Evolutionary conservation across 2,888 invertebrate species (phyloP).

Genomic region (Amphimallon solstitiale): DNA sequence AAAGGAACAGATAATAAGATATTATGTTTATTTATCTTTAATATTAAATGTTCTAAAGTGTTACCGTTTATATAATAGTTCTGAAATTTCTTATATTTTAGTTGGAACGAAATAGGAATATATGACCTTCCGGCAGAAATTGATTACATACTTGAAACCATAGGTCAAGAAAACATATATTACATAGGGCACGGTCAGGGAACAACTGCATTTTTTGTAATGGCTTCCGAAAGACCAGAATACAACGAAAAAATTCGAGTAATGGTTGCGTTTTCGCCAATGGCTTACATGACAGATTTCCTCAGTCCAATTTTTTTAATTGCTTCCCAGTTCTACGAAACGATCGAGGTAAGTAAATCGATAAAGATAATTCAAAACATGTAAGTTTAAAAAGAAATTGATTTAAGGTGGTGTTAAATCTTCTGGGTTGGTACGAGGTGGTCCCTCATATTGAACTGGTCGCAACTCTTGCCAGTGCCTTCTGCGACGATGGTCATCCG

Average conservation of each 20-base stretch:
- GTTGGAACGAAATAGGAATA: constrained; percentile 82
- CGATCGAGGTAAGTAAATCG: background rate
- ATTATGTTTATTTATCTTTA: too few relatives aligned
- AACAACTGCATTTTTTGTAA: constrained; percentile 73
- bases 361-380: background rate
- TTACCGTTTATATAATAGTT: too few relatives aligned
- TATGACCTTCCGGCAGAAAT: constrained; percentile 84
- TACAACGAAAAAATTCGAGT: constrained; percentile 73
- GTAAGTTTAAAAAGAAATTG: constrained; percentile 28
- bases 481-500: constrained; percentile 68
- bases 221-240: constrained; percentile 71
- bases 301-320: constrained; percentile 24
- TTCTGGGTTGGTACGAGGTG: constrained; percentile 71
- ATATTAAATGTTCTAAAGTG: too few relatives aligned
- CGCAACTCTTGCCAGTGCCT: constrained; percentile 64
- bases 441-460: constrained; percentile 68
- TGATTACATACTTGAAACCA: constrained; percentile 71
- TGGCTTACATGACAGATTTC: constrained; percentile 65
- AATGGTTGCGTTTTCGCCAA: constrained; percentile 74
- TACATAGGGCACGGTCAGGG: constrained; percentile 87
- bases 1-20: too few relatives aligned
- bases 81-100: background rate
- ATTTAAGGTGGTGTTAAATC: constrained; percentile 60
- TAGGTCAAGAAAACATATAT: constrained; percentile 70
- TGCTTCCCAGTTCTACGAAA: constrained; percentile 17